Percentiles rank a stretch among this genome's conserved stretches.
phyloP scores from a whole-genome alignment of 2,113 vertebrate genomes.

The Prietella phreatophila region DNA sequence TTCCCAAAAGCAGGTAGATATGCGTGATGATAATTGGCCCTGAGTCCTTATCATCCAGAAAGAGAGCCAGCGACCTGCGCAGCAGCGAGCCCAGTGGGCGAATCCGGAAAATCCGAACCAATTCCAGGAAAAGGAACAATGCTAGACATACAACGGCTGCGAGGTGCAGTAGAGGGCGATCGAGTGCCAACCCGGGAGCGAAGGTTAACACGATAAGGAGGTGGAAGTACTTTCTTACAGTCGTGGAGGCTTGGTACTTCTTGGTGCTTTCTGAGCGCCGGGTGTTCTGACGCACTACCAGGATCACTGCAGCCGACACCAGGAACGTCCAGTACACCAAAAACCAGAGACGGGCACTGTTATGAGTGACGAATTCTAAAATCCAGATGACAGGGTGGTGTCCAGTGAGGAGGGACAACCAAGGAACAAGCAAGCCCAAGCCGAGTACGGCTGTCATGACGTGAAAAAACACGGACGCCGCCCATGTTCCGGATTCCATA shows the following conservation, averaged over 20 bases:
- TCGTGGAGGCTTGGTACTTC: constrained; percentile 87
- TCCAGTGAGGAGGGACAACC: constrained; percentile 88
- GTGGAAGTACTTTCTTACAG: constrained; percentile 93
- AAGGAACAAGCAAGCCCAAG: constrained; percentile 89
- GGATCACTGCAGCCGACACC: constrained; percentile 75
- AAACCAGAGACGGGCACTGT: constrained; percentile 78
- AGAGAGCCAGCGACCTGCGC: constrained; percentile 82
- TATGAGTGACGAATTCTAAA: constrained; percentile 82
- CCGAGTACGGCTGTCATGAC: constrained; percentile 88
- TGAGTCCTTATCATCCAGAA: constrained; percentile 92
- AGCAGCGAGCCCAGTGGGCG: constrained; percentile 86
- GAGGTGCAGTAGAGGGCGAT: constrained; percentile 84
- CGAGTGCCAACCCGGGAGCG: constrained; percentile 86
- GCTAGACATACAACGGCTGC: constrained; percentile 85
- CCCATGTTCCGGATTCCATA: constrained; percentile 94
- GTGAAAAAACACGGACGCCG: constrained; percentile 94
- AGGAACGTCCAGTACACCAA: constrained; percentile 85
- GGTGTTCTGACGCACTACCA: constrained; percentile 89
- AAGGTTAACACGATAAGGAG: constrained; percentile 90
- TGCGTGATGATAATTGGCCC: constrained; percentile 96
- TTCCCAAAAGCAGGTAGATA: constrained; percentile 90
- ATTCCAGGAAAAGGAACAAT: constrained; percentile 85
- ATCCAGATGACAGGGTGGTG: constrained; percentile 91
- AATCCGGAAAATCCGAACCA: constrained; percentile 89
- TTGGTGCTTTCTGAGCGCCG: constrained; percentile 81